Conservation (phyloP, 2,113 vertebrate species). For the Anseranas semipalmata region DNA sequence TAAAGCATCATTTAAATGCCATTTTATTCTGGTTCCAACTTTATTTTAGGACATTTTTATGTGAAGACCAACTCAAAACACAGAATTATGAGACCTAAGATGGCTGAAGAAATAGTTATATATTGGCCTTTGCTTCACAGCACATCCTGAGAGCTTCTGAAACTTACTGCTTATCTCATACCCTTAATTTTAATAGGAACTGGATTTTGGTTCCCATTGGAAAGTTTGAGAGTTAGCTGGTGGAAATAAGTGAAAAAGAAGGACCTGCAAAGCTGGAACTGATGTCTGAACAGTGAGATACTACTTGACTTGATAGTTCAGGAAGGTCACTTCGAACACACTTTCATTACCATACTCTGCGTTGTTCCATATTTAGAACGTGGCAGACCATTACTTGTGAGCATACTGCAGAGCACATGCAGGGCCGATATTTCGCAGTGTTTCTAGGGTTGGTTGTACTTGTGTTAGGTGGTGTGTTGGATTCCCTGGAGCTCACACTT, state of each 20-base stretch:
- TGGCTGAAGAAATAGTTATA: not conserved
- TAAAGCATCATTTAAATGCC: not conserved
- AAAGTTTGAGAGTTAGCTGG: not conserved
- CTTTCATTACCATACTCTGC: rapidly evolving
- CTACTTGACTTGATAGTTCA: not conserved
- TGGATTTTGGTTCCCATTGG: not conserved
- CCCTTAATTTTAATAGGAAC: not conserved
- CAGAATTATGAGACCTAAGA: not conserved
- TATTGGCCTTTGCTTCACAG: not conserved
- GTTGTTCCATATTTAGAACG: not conserved
- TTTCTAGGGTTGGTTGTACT: not conserved
- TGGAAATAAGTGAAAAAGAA: not conserved
- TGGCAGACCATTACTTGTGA: rapidly evolving
- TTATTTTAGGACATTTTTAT: not conserved
- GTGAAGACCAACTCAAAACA: not conserved
- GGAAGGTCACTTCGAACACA: not conserved
- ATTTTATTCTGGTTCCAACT: not conserved
- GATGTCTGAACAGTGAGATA: not conserved
- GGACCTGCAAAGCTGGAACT: not conserved
- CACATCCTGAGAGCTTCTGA: not conserved
- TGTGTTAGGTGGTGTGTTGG: not conserved
- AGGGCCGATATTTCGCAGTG: rapidly evolving
- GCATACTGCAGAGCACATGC: rapidly evolving
- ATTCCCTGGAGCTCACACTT: not conserved
- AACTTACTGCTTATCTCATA: not conserved